Base-by-base conservation (phyloP, 2,888 invertebrate genomes). In the Xylota sylvarum region DNA sequence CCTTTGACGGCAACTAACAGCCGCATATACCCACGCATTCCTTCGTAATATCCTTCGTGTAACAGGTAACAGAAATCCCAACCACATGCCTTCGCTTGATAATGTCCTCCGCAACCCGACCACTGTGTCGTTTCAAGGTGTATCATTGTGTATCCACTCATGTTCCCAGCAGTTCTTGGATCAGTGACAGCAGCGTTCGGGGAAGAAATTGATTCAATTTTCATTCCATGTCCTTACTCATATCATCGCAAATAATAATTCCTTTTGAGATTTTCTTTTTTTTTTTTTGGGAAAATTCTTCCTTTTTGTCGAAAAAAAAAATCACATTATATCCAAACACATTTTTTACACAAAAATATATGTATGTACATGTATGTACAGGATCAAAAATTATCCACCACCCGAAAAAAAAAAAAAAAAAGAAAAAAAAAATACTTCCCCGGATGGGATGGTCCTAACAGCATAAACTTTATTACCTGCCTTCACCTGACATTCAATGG, bases 131-230 rank as follows among this genome's bases (percentile, higher is more conserved):
- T 23, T 23, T 3, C 23, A 23, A 35, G 7, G 52, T 56, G 32
- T 70, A 70, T 79, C 74, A 50, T 37, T 64, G 65, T 64, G 65
- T 65, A 77, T 85, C 62, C 52, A 62, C 67, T 67, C 52, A 12
- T 46, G 40, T 60, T 72, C 52, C 40, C 56, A 69, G 67, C 56
- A 74, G 60, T 78, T 70, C 64, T 35, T 64, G 79, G 79, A 56
- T 81, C 80, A 58, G 46, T 40, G 32, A 46, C 10, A 72, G 43
- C 35, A 50, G 46, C 80, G 12, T 76, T 70, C 19, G 64, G 12
- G 62, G 72, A 30, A 70, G 67, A 81, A 81, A 81, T 81, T 85
- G 77, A 85, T 85, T 85, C 60, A 81, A 85, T 81, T 85, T 85
- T 77, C 62, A 69, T 69, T 69, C 69, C 19, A 19, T 30, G 40